Evolutionary conservation across 2,888 invertebrate species (phyloP).

Genomic region (Dicyrtomina minuta): DNA sequence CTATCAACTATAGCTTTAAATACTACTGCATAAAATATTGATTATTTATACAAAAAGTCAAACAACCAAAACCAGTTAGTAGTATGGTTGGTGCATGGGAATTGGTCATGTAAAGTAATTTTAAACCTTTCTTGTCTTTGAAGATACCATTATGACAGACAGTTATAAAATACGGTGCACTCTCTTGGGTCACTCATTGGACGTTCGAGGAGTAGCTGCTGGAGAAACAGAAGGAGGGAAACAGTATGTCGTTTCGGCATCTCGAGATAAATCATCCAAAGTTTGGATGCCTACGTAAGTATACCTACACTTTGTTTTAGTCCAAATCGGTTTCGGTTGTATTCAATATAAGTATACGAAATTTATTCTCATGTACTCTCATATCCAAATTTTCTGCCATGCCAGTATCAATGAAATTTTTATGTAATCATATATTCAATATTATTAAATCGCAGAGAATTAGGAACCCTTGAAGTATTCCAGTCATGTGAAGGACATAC

Average conservation of each 20-base stretch:
- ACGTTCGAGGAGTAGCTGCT: slow-evolving; percentile 75
- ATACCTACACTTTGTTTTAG: slow-evolving; percentile 1
- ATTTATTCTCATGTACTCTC: too few species aligned
- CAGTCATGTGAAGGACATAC: slow-evolving; percentile 75
- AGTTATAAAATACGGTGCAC: slow-evolving; percentile 13
- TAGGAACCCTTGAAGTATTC: slow-evolving; percentile 58
- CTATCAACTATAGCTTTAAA: too few species aligned
- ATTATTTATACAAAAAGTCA: too few species aligned
- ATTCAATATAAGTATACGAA: too few species aligned
- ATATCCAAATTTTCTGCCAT: too few species aligned
- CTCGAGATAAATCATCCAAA: slow-evolving; percentile 83
- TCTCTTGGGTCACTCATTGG: slow-evolving; percentile 76
- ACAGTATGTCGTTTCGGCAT: slow-evolving; percentile 79
- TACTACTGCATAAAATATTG: too few species aligned
- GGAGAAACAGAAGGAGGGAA: slow-evolving; percentile 58
- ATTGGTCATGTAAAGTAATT: too few species aligned
- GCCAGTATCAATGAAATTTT: too few species aligned
- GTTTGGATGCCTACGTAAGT: slow-evolving; percentile 72
- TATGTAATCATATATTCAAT: too few species aligned
- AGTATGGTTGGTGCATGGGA: neutral
- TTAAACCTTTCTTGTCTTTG: too few species aligned
- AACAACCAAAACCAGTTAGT: neutral
- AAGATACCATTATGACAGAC: slow-evolving; percentile 10
- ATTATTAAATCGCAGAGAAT: too few species aligned
- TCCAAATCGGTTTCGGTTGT: too few species aligned